Evolutionary conservation across 2,797 vertebrate species (phyloP).

Genomic region (Falco novaeseelandiae): DNA sequence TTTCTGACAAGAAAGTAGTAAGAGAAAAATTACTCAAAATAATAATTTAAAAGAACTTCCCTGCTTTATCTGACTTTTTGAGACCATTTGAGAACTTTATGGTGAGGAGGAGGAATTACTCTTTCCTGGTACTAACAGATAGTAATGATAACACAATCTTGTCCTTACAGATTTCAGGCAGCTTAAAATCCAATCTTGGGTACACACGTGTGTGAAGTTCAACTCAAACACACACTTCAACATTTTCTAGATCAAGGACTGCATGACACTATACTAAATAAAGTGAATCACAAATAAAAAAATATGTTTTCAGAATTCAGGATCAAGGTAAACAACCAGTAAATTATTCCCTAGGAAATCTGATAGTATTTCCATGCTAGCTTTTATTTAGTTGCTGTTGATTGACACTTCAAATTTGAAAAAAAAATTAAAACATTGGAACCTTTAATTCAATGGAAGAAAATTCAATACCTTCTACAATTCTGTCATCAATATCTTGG

Average conservation of each 20-base stretch:
- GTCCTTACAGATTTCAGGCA: background rate
- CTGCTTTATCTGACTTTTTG: background rate
- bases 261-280: background rate
- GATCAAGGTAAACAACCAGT: background rate
- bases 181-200: background rate
- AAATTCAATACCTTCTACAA: conserved; percentile 90
- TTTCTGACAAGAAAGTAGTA: background rate
- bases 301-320: background rate
- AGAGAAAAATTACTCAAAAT: background rate
- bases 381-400: background rate
- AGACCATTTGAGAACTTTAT: background rate
- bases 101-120: background rate
- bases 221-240: background rate
- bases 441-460: background rate
- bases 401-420: background rate
- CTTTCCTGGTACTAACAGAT: background rate
- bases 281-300: background rate
- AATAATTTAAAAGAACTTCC: background rate
- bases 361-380: background rate
- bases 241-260: background rate
- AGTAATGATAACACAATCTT: background rate
- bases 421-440: background rate
- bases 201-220: background rate
- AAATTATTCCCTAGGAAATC: background rate
- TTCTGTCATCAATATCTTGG: conserved; percentile 98